phyloP scores from a whole-genome alignment of 2,888 invertebrate species.

The Pollenia labialis region DNA sequence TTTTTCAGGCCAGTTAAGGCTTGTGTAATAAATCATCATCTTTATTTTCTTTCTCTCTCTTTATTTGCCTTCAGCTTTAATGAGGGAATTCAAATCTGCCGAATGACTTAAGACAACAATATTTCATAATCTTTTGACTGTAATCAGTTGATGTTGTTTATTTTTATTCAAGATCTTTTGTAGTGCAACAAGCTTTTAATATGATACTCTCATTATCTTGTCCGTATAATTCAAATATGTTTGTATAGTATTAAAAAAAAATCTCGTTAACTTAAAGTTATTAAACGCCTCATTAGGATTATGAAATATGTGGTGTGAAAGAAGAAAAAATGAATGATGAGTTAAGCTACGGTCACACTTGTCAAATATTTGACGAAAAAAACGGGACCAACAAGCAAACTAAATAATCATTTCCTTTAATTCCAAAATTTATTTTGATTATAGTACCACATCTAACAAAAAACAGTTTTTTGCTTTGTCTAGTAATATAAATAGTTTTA shows the following conservation, averaged over 20 bases:
- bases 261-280: constrained; percentile 53
- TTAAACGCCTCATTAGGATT: constrained; percentile 67
- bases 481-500: too few relatives aligned
- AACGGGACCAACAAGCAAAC: too few relatives aligned
- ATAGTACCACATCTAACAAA: too few relatives aligned
- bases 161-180: constrained; percentile 11
- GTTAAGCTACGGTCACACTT: too few relatives aligned
- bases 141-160: constrained; percentile 60
- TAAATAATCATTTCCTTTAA: too few relatives aligned
- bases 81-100: constrained; percentile 44
- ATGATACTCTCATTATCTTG: constrained; percentile 23
- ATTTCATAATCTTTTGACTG: constrained; percentile 59
- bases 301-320: constrained; percentile 42
- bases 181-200: constrained; percentile 23
- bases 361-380: too few relatives aligned
- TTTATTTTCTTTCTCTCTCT: constrained; percentile 14
- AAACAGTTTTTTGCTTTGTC: too few relatives aligned
- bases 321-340: constrained; percentile 17
- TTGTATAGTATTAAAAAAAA: constrained; percentile 3
- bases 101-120: constrained; percentile 57
- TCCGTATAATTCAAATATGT: constrained; percentile 16
- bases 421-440: too few relatives aligned
- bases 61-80: constrained; percentile 63
- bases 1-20: constrained; percentile 45
- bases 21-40: constrained; percentile 63